Conservation (phyloP, 2,113 vertebrate genomes). For the Paramisgurnus dabryanus region DNA sequence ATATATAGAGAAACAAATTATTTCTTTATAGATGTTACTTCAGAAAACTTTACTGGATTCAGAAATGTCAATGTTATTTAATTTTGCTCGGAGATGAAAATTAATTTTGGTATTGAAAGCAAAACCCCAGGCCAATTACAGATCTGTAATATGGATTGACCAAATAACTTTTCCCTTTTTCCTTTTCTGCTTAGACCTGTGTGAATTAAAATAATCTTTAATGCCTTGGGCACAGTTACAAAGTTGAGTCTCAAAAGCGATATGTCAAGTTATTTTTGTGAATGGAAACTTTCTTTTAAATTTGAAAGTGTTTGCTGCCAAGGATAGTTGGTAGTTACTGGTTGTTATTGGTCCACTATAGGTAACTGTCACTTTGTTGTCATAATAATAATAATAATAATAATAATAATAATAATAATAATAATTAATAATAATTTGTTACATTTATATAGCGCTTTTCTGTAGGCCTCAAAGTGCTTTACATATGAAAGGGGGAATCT, state of each 20-base stretch:
- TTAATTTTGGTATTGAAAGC: background rate
- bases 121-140: background rate
- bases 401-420: too few relatives aligned
- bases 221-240: background rate
- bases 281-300: background rate
- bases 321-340: background rate
- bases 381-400: too few relatives aligned
- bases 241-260: background rate
- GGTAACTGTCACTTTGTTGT: background rate
- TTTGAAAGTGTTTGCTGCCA: constrained; percentile 12
- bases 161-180: background rate
- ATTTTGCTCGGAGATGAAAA: background rate
- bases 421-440: too few relatives aligned
- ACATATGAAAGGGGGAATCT: too few relatives aligned
- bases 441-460: too few relatives aligned
- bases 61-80: background rate
- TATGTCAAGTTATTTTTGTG: background rate
- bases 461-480: too few relatives aligned
- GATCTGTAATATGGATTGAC: background rate
- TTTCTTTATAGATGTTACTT: background rate
- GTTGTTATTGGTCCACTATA: background rate
- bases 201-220: background rate
- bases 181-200: background rate
- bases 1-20: too few relatives aligned
- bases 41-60: background rate